These are phyloP conservation scores for Microtus pennsylvanicus DNA, from an alignment of 2,113 vertebrate genomes.

Conservation along the genomic window DNA sequence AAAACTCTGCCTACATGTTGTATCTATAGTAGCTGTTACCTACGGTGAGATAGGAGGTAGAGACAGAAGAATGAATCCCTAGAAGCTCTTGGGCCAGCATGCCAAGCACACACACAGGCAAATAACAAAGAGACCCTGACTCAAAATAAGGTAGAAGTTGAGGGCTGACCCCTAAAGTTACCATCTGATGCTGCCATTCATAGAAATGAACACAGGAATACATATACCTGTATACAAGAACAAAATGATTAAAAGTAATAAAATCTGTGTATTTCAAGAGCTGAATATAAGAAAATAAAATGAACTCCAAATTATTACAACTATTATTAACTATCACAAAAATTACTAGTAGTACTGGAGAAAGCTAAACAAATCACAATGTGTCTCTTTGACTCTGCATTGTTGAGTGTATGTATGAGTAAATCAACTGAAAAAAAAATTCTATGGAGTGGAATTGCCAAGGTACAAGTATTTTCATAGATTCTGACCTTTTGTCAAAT, in stretches of 20 bases:
- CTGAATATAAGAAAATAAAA: not conserved
- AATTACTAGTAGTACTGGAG: too few relatives aligned
- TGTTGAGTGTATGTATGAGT: not conserved
- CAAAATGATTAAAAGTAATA: too few relatives aligned
- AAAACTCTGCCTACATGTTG: not conserved
- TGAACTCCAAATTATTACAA: not conserved
- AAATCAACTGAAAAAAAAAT: not conserved
- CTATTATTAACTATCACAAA: too few relatives aligned
- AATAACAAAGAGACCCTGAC: not conserved
- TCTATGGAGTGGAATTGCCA: not conserved
- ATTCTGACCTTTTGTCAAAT: constrained; percentile 48
- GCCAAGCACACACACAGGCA: not conserved
- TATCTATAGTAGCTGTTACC: not conserved
- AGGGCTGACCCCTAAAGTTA: too few relatives aligned
- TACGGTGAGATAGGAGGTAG: not conserved
- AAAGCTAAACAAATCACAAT: too few relatives aligned
- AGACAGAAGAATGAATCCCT: not conserved
- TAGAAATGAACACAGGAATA: not conserved
- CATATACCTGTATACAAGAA: not conserved
- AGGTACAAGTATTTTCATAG: constrained; percentile 19
- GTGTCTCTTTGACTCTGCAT: not conserved
- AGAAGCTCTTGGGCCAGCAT: not conserved
- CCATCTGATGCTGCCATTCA: not conserved
- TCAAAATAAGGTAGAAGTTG: not conserved
- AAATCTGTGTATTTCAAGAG: not conserved